Evolutionary conservation across 2,888 invertebrate genomes (phyloP).

Genomic region (Dermolepida albohirtum): DNA sequence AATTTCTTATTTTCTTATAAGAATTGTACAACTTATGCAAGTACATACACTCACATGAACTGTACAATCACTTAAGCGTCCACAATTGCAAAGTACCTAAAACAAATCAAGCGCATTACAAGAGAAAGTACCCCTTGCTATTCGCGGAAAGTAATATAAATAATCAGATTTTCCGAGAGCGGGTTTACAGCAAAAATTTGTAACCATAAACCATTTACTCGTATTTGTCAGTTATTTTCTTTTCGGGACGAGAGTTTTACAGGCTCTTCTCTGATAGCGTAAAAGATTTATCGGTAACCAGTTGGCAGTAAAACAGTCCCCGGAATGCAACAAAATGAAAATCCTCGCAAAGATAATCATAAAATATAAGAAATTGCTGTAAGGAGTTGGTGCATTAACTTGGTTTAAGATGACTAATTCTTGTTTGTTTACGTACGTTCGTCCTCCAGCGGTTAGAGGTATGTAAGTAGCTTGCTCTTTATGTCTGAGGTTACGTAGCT

Average conservation of each 20-base stretch:
- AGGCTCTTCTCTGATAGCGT: slow-evolving; percentile 30
- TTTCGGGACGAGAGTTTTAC: slow-evolving; percentile 31
- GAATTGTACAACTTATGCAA: too few species aligned
- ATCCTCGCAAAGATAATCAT: slow-evolving; percentile 35
- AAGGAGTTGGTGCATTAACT: slow-evolving; percentile 32
- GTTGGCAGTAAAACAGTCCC: slow-evolving; percentile 41
- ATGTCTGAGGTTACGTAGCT: slow-evolving; percentile 19
- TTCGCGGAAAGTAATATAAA: slow-evolving; percentile 15
- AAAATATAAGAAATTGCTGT: slow-evolving; percentile 37
- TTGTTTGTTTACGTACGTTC: slow-evolving; percentile 36
- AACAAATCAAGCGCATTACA: slow-evolving; percentile 11
- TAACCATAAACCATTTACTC: slow-evolving; percentile 35
- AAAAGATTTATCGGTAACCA: slow-evolving; percentile 43
- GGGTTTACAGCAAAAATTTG: slow-evolving; percentile 36
- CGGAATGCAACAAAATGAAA: slow-evolving; percentile 32
- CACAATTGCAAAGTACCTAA: neutral
- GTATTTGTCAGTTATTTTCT: slow-evolving; percentile 34
- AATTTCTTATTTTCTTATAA: too few species aligned
- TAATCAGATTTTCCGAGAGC: slow-evolving; percentile 26
- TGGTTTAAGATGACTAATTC: slow-evolving; percentile 36
- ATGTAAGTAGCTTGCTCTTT: slow-evolving; percentile 21
- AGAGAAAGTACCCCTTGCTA: slow-evolving; percentile 8
- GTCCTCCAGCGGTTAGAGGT: slow-evolving; percentile 7
- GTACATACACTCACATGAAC: neutral
- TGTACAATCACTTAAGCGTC: slow-evolving; percentile 21